Conservation (phyloP, 1,140 invertebrate genomes). For the Triops cancriformis region DNA sequence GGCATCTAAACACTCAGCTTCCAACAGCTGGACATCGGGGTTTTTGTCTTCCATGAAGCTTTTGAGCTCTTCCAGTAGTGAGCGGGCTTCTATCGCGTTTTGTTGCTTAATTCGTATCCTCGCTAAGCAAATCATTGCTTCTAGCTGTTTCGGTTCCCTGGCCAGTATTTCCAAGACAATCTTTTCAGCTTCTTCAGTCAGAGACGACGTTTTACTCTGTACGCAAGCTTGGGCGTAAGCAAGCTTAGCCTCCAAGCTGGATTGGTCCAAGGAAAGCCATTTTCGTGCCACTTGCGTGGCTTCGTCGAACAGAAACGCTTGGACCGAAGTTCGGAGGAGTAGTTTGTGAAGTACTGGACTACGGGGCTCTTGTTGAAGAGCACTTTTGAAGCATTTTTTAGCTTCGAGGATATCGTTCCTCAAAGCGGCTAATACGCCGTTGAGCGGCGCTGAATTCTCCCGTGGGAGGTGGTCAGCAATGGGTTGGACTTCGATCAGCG, state of each 20-base stretch:
- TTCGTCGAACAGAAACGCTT: not conserved
- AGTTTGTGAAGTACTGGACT: not conserved
- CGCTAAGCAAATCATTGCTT: not conserved
- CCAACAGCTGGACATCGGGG: not conserved
- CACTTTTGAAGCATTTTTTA: not conserved
- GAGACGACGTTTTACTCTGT: not conserved
- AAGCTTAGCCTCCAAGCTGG: not conserved
- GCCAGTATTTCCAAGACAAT: not conserved
- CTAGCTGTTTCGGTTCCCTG: not conserved
- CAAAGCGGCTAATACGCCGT: not conserved
- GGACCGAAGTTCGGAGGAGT: not conserved
- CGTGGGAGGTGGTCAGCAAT: not conserved
- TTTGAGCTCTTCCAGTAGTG: not conserved
- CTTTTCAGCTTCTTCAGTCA: not conserved
- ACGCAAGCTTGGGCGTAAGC: not conserved
- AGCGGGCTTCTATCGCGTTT: not conserved
- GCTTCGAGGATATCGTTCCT: not conserved
- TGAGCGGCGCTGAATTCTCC: not conserved
- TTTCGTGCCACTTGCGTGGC: not conserved
- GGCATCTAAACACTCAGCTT: conserved; percentile 20
- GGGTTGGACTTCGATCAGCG: not conserved
- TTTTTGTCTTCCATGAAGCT: not conserved
- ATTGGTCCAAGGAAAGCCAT: not conserved
- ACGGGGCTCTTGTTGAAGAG: not conserved
- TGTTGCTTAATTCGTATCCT: not conserved